Evolutionary conservation across 2,888 invertebrate species (phyloP), one percentile per base, ranked within the genome.

Genomic region (Melanchra persicariae): DNA sequence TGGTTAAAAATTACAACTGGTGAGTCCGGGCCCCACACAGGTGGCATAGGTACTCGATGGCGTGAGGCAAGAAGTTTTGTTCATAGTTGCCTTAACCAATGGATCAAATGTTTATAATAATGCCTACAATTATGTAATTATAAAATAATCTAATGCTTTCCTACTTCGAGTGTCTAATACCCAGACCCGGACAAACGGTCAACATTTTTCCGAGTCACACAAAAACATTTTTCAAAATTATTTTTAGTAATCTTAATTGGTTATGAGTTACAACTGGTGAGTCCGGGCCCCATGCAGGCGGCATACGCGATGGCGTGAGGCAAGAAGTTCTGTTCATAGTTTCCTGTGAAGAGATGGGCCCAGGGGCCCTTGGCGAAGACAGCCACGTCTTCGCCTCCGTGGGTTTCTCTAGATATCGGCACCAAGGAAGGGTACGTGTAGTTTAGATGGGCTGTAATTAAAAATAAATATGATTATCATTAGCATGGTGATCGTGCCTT

Each of bases 341-440:
- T 97, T 0, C 98, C 98, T 0, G 97, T 97, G 88, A 98, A 98
- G 1, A 98, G 94, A 88, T 98, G 98, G 0, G 98, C 94, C 97
- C 98, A 97, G 1, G 98, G 98, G 30, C 97, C 98, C 17, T 92
- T 93, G 0, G 98, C 98, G 91, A 97, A 98, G 0, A 98, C 97
- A 0, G 97, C 97, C 0, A 98, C 98, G 90, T 98, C 98, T 77
- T 98, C 98, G 0, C 98, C 98, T 0, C 97, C 98, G 84, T 98
- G 98, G 0, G 98, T 97, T 87, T 98, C 98, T 22, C 96, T 91
- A 0, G 87, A 54, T 49, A 97, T 93, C 0, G 98, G 98, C 0
- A 97, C 96, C 0, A 97, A 91, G 0, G 97, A 92, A 1, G 98
- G 97, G 85, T 96, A 97, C 0, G 92, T 90, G 89, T 93, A 97